Conservation (phyloP, 2,113 vertebrate genomes). For the Anarrhichthys ocellatus region DNA sequence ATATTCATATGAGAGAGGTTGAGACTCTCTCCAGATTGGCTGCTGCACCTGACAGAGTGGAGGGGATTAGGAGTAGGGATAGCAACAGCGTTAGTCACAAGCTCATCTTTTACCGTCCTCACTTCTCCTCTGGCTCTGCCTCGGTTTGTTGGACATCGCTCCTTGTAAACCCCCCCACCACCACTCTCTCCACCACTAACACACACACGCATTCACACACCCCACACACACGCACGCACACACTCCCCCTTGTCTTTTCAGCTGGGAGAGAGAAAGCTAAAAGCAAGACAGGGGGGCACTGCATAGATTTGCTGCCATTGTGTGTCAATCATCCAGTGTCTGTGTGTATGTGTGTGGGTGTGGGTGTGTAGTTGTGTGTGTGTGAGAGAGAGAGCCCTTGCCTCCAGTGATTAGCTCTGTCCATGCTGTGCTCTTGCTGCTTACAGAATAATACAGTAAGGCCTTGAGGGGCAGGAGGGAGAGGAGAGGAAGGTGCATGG, state of each 20-base stretch:
- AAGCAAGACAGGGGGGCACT: constrained; percentile 74
- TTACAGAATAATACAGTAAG: constrained; percentile 84
- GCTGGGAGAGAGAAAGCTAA: constrained; percentile 74
- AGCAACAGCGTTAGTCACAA: constrained; percentile 67
- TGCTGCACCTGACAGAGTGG: constrained; percentile 67
- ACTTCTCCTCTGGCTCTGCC: constrained; percentile 65
- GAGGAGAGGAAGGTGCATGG: constrained; percentile 64
- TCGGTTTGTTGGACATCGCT: constrained; percentile 76
- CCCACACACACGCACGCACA: constrained; percentile 27
- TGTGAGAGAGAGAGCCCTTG: constrained; percentile 69
- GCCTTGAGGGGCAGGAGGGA: constrained; percentile 80
- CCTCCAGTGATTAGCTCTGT: constrained; percentile 86
- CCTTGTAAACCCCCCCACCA: constrained; percentile 46
- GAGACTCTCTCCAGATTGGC: constrained; percentile 70
- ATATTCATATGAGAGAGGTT: constrained; percentile 72
- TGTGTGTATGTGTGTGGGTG: constrained; percentile 44
- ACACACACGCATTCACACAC: constrained; percentile 6
- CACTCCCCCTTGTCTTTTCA: constrained; percentile 79
- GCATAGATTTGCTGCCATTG: constrained; percentile 86
- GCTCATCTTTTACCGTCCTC: constrained; percentile 68
- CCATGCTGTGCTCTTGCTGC: constrained; percentile 82
- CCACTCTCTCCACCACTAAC: constrained; percentile 13
- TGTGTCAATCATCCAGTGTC: constrained; percentile 85
- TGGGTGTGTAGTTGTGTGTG: constrained; percentile 56
- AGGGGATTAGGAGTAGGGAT: constrained; percentile 67